phyloP scores from a whole-genome alignment of 2,888 invertebrate genomes.

The Ophion costatus region DNA sequence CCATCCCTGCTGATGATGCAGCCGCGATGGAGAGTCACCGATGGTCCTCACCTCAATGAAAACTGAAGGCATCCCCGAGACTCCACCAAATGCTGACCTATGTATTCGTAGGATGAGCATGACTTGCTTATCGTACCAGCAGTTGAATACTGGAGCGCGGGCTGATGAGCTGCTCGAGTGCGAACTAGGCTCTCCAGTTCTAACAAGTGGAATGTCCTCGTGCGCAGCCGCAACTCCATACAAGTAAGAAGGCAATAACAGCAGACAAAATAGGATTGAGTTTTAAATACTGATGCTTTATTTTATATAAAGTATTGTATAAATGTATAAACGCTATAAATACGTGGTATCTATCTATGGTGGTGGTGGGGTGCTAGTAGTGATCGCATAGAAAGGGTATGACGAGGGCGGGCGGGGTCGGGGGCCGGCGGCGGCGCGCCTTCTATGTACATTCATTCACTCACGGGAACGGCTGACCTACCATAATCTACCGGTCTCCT shows the following conservation, averaged over 20 bases:
- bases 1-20: background rate
- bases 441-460: conserved; percentile 84
- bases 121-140: too few relatives aligned
- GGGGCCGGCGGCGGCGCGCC: conserved; percentile 83
- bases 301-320: conserved; percentile 84
- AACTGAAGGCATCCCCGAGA: too few relatives aligned
- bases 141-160: too few relatives aligned
- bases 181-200: too few relatives aligned
- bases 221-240: too few relatives aligned
- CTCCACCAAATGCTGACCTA: too few relatives aligned
- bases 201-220: background rate
- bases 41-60: too few relatives aligned
- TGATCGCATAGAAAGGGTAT: conserved; percentile 83
- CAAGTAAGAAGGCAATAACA: background rate
- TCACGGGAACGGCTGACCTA: conserved; percentile 83
- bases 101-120: too few relatives aligned
- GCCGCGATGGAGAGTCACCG: too few relatives aligned
- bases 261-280: conserved; percentile 66
- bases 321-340: conserved; percentile 84
- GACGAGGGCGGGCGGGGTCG: conserved; percentile 83
- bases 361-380: conserved; percentile 83
- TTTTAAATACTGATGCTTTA: conserved; percentile 84
- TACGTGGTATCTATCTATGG: conserved; percentile 84
- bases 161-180: too few relatives aligned
- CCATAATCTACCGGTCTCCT: conserved; percentile 83